Percentiles rank a stretch among this genome's conserved stretches.
These are phyloP conservation scores for Pachycephus smyrnensis DNA, from an alignment of 2,888 invertebrate genomes.

Conservation along the genomic window DNA sequence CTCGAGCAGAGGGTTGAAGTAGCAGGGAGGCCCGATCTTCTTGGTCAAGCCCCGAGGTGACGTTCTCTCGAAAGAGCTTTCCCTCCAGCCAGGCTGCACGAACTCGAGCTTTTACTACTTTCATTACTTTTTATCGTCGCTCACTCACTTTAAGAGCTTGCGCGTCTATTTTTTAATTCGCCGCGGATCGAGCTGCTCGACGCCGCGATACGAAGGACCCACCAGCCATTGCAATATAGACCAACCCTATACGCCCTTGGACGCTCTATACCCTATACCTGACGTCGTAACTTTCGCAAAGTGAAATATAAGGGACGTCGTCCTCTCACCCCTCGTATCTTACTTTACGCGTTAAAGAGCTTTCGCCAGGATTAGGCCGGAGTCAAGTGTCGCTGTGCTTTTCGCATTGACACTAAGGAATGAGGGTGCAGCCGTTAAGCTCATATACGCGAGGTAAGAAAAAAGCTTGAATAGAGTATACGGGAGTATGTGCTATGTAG, in stretches of 20 bases:
- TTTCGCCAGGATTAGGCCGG: not conserved
- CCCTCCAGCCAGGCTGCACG: conserved; percentile 19
- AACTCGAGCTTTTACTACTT: conserved; percentile 53
- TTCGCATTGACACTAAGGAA: not conserved
- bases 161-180: conserved; percentile 60
- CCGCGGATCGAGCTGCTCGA: conserved; percentile 42
- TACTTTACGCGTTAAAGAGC: not conserved
- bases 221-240: not conserved
- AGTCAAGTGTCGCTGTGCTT: not conserved
- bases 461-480: not conserved
- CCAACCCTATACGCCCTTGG: not conserved
- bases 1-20: not conserved
- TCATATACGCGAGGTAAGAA: not conserved
- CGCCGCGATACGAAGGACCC: conserved; percentile 1
- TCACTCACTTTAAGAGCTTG: conserved; percentile 51
- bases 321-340: not conserved
- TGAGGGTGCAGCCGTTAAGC: not conserved
- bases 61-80: conserved; percentile 42
- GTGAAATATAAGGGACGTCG: conserved; percentile 54
- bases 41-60: conserved; percentile 36
- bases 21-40: conserved; percentile 17
- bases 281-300: conserved; percentile 60
- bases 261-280: conserved; percentile 40
- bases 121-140: conserved; percentile 62
- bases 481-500: not conserved